phyloP scores from a whole-genome alignment of 2,797 vertebrate genomes.

The Sciurus carolinensis region DNA sequence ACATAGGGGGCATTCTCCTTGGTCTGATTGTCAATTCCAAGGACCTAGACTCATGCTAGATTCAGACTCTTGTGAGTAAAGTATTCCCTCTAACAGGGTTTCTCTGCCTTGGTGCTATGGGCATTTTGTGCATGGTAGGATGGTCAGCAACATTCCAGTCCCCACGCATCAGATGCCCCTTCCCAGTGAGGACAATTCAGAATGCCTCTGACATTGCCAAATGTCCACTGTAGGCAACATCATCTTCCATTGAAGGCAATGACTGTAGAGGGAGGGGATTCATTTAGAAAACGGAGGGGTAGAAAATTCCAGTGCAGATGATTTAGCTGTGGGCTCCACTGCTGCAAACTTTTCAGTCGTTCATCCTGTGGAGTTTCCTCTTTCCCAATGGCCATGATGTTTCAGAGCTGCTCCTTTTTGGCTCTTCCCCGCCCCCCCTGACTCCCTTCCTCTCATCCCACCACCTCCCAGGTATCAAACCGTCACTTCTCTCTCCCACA shows the following conservation, averaged over 20 bases:
- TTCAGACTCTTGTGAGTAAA: neutral
- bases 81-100: neutral
- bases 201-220: conserved; percentile 58
- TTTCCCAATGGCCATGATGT: conserved; percentile 39
- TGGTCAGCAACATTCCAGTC: neutral
- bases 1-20: neutral
- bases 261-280: conserved; percentile 69
- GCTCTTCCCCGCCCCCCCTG: conserved; percentile 49
- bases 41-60: neutral
- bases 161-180: neutral
- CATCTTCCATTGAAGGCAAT: neutral
- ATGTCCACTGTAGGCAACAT: neutral
- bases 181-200: neutral
- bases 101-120: neutral
- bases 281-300: conserved; percentile 74
- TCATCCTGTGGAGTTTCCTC: conserved; percentile 69
- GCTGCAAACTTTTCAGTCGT: neutral
- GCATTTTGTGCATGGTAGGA: neutral
- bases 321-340: conserved; percentile 58
- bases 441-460: neutral
- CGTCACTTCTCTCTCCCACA: conserved; percentile 77
- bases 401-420: conserved; percentile 25
- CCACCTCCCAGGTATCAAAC: conserved; percentile 88
- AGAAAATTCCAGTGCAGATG: conserved; percentile 73
- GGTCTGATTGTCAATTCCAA: neutral